Conservation (phyloP, 2,888 invertebrate genomes). For the Deroplatys truncata region DNA sequence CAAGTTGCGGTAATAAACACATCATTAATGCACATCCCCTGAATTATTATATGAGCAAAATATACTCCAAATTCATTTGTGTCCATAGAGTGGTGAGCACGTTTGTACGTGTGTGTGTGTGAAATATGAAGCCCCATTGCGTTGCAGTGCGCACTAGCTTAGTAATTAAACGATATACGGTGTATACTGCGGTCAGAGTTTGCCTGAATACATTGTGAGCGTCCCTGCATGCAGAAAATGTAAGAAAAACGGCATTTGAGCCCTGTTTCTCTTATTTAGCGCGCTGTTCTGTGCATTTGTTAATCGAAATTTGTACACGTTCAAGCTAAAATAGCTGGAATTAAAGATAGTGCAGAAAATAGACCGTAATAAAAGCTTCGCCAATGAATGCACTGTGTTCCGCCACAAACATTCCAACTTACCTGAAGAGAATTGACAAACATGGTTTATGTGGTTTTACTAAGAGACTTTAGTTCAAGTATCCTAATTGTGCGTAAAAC, state of each 20-base stretch:
- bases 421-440: no score
- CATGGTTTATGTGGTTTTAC: no score
- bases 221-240: background rate
- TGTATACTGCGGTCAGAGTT: background rate
- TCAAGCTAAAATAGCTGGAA: no score
- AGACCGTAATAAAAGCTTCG: no score
- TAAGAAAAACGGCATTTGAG: background rate
- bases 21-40: conserved; percentile 16
- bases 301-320: no score
- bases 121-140: background rate
- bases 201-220: background rate
- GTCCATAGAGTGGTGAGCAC: background rate
- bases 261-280: background rate
- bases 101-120: background rate
- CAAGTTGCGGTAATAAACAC: conserved; percentile 9
- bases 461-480: no score
- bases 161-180: conserved; percentile 4
- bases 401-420: no score
- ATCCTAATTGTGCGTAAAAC: no score
- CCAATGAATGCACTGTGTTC: no score
- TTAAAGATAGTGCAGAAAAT: no score
- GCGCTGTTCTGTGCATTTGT: background rate
- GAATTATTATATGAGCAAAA: conserved; percentile 14
- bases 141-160: background rate
- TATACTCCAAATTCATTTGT: conserved; percentile 15